Evolutionary conservation across 2,888 invertebrate species (phyloP), one percentile per base, ranked within the genome.

Genomic region (Spodoptera littoralis): DNA sequence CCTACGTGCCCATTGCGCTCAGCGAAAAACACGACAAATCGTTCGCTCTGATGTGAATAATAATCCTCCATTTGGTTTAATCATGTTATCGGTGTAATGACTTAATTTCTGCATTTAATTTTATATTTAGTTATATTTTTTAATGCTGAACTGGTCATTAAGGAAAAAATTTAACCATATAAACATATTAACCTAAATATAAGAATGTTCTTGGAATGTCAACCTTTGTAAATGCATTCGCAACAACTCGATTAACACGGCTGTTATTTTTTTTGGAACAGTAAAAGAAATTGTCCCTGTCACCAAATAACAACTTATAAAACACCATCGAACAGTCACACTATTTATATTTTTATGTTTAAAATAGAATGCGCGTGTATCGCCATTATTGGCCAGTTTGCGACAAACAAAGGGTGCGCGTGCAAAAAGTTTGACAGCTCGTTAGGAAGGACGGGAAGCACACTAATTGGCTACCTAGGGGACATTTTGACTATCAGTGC

Each of bases 361-460:
- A 51, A 60, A 62, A 46, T 59, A 70, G 70, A 77, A 77, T 65
- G 59, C 64, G 57, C 65, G 62, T 57, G 74, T 76, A 74, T 72
- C 55, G 70, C 62, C 64, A 76, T 77, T 74, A 77, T 73, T 73
- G 76, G 76, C 62, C 76, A 66, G 70, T 74, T 76, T 58, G 61
- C 61, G 72, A 68, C 84, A 85, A 86, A 88, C 87, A 89, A 88
- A 88, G 86, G 86, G 85, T 84, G 83, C 79, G 76, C 79, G 79
- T 75, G 80, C 86, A 91, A 91, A 92, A 91, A 92, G 88, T 91
- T 90, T 91, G 92, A 90, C 92, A 87, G 88, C 88, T 92, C 90
- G 91, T 91, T 92, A 91, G 80, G 77, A 74, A 61, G 74, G 72
- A 79, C 80, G 82, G 76, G 73, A 79, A 81, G 79, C 71, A 70